Conservation (phyloP, 1,140 invertebrate genomes). For the Antheraea mylitta region DNA sequence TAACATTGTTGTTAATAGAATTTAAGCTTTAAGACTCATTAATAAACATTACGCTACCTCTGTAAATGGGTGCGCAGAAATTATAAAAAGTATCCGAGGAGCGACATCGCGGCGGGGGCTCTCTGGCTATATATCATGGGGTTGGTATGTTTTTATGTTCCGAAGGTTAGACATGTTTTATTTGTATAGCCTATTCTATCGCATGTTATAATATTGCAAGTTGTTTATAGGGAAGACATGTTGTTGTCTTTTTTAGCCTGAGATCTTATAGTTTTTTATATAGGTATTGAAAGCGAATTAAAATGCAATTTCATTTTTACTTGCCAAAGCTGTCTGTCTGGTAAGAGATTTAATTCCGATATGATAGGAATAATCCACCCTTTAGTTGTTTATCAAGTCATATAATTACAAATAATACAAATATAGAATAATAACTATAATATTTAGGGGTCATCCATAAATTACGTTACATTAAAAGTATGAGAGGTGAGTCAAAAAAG, state of each 20-base stretch:
- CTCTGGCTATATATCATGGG: background rate
- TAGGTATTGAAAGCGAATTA: too few relatives aligned
- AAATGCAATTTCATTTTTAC: too few relatives aligned
- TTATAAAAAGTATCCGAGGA: slow-evolving; percentile 44
- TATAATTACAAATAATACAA: too few relatives aligned
- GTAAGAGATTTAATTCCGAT: too few relatives aligned
- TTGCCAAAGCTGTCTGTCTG: too few relatives aligned
- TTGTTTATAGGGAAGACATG: background rate
- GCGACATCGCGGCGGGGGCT: slow-evolving; percentile 30
- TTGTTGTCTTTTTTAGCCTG: background rate
- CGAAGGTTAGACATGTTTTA: background rate
- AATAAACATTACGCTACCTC: slow-evolving; percentile 49
- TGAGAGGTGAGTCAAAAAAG: too few relatives aligned
- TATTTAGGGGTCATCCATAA: too few relatives aligned
- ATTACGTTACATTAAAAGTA: too few relatives aligned
- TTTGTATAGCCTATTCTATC: background rate
- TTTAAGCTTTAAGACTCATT: slow-evolving; percentile 40
- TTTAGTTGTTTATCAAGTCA: too few relatives aligned
- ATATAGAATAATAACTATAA: too few relatives aligned
- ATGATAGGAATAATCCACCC: too few relatives aligned
- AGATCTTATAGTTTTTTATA: too few relatives aligned
- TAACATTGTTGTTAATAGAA: slow-evolving; percentile 42
- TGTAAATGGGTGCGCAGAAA: slow-evolving; percentile 45
- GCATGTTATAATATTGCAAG: background rate
- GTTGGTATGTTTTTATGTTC: background rate